Evolutionary conservation across 2,888 invertebrate genomes (phyloP).

Genomic region (Rhodophaea formosa): DNA sequence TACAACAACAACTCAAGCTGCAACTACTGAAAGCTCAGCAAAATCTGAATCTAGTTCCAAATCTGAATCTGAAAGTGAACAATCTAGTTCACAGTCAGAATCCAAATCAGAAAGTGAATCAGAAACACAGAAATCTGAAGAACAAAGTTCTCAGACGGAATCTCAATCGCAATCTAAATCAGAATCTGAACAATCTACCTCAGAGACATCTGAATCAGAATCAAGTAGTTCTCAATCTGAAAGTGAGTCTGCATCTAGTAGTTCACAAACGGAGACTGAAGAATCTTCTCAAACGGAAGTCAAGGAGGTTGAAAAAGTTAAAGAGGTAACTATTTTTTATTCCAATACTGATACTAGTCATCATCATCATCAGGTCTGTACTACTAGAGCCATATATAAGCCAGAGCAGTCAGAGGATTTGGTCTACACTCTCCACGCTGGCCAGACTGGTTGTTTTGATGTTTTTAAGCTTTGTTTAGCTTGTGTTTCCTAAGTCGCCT

Average conservation of each 20-base stretch:
- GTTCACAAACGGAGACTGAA: not conserved
- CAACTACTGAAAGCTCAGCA: not conserved
- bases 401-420: no score
- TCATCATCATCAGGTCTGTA: no score
- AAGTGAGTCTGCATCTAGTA: no score
- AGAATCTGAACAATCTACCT: not conserved
- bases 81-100: not conserved
- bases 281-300: not conserved
- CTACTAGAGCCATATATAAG: no score
- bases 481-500: no score
- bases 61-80: constrained; percentile 1
- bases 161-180: not conserved
- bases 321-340: no score
- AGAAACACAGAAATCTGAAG: not conserved
- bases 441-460: no score
- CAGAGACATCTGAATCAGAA: not conserved
- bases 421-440: no score
- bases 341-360: no score
- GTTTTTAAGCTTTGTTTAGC: no score
- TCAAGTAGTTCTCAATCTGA: not conserved
- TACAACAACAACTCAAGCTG: constrained; percentile 1
- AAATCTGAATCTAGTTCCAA: constrained; percentile 5
- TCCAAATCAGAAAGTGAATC: not conserved
- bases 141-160: not conserved
- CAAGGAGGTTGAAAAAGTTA: not conserved